Base-by-base conservation (phyloP, 2,888 invertebrate genomes). In the Lypha dubia region DNA sequence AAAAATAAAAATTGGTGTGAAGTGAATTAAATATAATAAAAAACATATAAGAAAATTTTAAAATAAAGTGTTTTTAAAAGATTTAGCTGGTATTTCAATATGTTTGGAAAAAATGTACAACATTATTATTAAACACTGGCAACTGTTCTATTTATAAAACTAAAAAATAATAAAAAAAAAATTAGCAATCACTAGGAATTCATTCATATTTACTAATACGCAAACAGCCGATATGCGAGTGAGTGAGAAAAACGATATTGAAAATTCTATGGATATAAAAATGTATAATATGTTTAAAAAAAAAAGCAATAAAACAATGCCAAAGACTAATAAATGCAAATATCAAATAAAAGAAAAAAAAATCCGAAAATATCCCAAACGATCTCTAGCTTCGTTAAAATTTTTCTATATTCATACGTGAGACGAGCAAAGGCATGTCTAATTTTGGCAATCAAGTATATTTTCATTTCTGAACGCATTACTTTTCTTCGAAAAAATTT, bases 361-460 rank as follows among this genome's bases (percentile, higher is more conserved):
- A 24, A 28, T 20, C 20, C 24, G 17, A 53, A 17, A 75, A 35
- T 73, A 76, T 76, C 58, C 49, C 22, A 70, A 70, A 49, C 63
- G 81, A 73, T 79, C 67, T 67, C 24, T 22, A 38, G n/a, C 63
- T 35, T 65, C 63, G 46, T 56, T 44, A 62, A 32, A 24, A 44
- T 56, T 58, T 35, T n/a, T 70, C 5, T 58, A 60, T n/a, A 17
- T 79, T 58, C 83, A 65, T 73, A 60, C 28, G 49, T 68, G 3
- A 74, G 24, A 60, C 60, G 65, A 68, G 56, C 63, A 67, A 85
- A 86, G 86, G 88, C 87, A 88, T 89, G 88, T 89, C 91, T 91
- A 91, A 91, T 90, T 91, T 91, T 91, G 91, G 91, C 90, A 88
- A 90, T 88, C 20, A 22, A 28, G 22, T 51, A 51, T 38, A 46